phyloP scores from a whole-genome alignment of 92 coral and sea anemone species.

The Hydrozoanthus gracilis region DNA sequence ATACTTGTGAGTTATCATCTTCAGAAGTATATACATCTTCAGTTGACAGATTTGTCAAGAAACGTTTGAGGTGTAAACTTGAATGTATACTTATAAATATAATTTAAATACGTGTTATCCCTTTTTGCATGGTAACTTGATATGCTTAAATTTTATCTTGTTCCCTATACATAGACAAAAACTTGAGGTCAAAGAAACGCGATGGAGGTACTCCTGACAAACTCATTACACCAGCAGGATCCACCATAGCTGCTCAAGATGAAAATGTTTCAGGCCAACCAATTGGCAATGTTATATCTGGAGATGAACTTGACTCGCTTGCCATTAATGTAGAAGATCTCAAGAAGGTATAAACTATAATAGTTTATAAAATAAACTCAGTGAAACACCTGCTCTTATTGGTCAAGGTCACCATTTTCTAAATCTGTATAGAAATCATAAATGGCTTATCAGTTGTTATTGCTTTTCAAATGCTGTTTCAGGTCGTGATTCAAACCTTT shows the following conservation, averaged over 20 bases:
- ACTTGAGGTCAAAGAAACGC: constrained; percentile 62
- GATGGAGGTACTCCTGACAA: constrained; percentile 97
- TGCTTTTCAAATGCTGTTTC: too few species aligned
- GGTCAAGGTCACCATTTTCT: too few species aligned
- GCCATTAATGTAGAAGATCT: constrained; percentile 90
- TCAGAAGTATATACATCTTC: too few species aligned
- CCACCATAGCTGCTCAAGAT: constrained; percentile 75
- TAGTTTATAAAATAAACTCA: too few species aligned
- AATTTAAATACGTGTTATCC: too few species aligned
- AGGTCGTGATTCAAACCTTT: too few species aligned
- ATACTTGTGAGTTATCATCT: too few species aligned
- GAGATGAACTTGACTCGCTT: constrained; percentile 93
- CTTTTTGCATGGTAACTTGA: not conserved
- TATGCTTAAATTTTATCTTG: not conserved
- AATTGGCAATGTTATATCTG: constrained; percentile 79
- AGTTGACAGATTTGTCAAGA: too few species aligned
- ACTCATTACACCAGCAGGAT: constrained; percentile 85
- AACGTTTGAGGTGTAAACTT: too few species aligned
- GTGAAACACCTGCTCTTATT: not conserved
- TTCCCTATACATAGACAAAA: not conserved
- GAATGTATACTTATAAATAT: not conserved
- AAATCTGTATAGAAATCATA: too few species aligned
- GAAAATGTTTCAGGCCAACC: constrained; percentile 68
- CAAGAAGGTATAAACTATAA: constrained; percentile 74
- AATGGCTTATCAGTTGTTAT: too few species aligned